phyloP scores from a whole-genome alignment of 2,113 vertebrate species.

The Pomatorhinus ruficollis region DNA sequence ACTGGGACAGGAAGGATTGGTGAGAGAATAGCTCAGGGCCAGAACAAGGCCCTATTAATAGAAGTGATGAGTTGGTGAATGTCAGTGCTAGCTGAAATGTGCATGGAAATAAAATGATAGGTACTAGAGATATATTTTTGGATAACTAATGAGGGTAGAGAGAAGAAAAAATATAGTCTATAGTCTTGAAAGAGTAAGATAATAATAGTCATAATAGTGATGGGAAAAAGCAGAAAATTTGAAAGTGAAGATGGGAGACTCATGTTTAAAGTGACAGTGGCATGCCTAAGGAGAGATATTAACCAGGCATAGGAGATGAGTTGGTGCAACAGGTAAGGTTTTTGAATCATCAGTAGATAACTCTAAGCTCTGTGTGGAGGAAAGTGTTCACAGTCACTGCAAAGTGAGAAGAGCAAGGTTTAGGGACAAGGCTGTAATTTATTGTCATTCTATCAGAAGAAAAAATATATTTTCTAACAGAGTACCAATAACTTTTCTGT shows the following conservation, averaged over 20 bases:
- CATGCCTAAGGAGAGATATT: background rate
- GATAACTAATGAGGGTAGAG: background rate
- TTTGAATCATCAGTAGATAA: background rate
- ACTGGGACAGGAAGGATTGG: background rate
- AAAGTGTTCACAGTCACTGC: background rate
- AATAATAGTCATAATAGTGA: background rate
- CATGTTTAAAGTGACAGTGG: background rate
- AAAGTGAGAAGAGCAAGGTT: background rate
- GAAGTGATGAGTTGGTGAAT: background rate
- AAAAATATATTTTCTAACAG: conserved; percentile 50
- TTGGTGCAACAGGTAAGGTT: background rate
- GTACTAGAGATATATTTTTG: background rate
- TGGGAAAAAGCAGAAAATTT: background rate
- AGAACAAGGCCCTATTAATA: background rate
- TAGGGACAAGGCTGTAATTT: conserved; percentile 1
- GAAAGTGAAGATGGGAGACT: background rate
- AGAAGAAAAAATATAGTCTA: background rate
- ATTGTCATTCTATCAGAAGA: conserved; percentile 68
- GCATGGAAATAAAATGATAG: background rate
- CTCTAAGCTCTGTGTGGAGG: background rate
- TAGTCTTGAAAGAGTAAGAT: background rate
- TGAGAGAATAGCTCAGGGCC: background rate
- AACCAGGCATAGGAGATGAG: background rate
- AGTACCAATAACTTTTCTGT: conserved; percentile 12
- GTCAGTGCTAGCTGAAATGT: background rate